Conservation (phyloP, 2,888 invertebrate species). For the Leistus spinibarbis region DNA sequence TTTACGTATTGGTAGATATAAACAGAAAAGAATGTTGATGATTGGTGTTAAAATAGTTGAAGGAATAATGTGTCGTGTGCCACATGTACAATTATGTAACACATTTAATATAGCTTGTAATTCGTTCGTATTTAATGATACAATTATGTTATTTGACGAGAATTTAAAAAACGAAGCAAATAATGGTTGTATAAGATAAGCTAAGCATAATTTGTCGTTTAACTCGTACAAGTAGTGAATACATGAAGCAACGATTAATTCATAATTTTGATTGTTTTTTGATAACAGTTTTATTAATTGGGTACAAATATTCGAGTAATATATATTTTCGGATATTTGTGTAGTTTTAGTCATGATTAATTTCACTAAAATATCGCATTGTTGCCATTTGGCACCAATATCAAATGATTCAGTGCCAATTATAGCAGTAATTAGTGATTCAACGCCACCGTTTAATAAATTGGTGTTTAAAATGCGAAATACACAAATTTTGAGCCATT, state of each 20-base stretch:
- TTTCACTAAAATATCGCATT: slow-evolving; percentile 69
- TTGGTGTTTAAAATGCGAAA: slow-evolving; percentile 65
- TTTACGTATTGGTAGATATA: slow-evolving; percentile 56
- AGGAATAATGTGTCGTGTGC: slow-evolving; percentile 51
- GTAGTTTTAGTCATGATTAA: slow-evolving; percentile 66
- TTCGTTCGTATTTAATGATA: slow-evolving; percentile 45
- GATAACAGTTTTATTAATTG: slow-evolving; percentile 62
- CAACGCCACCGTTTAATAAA: slow-evolving; percentile 67
- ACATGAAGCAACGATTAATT: slow-evolving; percentile 62
- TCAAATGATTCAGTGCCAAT: slow-evolving; percentile 64
- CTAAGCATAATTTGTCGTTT: slow-evolving; percentile 56
- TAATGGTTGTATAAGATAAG: slow-evolving; percentile 54
- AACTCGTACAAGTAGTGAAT: slow-evolving; percentile 61
- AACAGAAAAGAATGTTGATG: slow-evolving; percentile 57
- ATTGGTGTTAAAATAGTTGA: slow-evolving; percentile 55
- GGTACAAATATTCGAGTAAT: slow-evolving; percentile 61
- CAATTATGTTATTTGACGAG: background rate
- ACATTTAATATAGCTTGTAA: slow-evolving; percentile 45
- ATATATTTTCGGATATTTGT: slow-evolving; percentile 56
- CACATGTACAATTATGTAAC: slow-evolving; percentile 48
- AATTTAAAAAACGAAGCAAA: slow-evolving; percentile 49
- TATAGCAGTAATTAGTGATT: slow-evolving; percentile 68
- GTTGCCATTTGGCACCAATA: slow-evolving; percentile 68
- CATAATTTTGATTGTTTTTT: slow-evolving; percentile 53
- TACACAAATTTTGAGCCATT: slow-evolving; percentile 68